Evolutionary conservation across 2,797 vertebrate genomes (phyloP), one percentile per base, ranked within the genome.

Genomic region (Hyperoplus immaculatus): DNA sequence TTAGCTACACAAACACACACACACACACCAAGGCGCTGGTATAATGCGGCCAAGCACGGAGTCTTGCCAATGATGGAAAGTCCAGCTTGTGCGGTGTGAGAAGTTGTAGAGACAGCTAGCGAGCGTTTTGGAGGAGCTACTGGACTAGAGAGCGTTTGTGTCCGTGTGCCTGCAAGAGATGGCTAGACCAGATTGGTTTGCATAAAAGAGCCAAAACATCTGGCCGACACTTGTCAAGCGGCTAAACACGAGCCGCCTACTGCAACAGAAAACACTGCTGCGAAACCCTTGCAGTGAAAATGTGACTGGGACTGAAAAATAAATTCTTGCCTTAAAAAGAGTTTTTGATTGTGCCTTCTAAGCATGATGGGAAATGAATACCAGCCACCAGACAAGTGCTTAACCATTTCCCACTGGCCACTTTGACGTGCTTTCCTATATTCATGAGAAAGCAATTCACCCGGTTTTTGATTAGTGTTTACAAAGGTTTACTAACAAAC

Each of bases 161-260:
- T 54, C 53, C 14, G 5, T 58, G 61, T 69, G 63, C 75, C 41
- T 75, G 83, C 77, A 91, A 86, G 73, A 94, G 96, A 96, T 96
- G 95, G 95, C 95, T 95, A 96, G 95, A 96, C 95, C 94, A 96
- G 95, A 96, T 95, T 93, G 84, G 82, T 77, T 29, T 29, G 29
- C 29, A 29, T 53, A 56, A 63, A 69, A 79, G 89, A 88, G 75
- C 82, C 84, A 89, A 59, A 92, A 89, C 82, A 94, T 92, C 92
- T 95, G 92, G 92, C 88, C 65, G 93, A 94, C 86, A 90, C 82
- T 89, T 73, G 77, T 87, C 88, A 89, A 82, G 76, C 9, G 45
- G 74, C 70, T 78, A 16, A 83, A 85, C 74, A 51, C 13, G 59
- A 84, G 70, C 39, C 9, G 81, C 75, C 64, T 8, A 54, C 58